Base-by-base conservation (phyloP, 2,113 vertebrate genomes). In the Stigmatopora argus region DNA sequence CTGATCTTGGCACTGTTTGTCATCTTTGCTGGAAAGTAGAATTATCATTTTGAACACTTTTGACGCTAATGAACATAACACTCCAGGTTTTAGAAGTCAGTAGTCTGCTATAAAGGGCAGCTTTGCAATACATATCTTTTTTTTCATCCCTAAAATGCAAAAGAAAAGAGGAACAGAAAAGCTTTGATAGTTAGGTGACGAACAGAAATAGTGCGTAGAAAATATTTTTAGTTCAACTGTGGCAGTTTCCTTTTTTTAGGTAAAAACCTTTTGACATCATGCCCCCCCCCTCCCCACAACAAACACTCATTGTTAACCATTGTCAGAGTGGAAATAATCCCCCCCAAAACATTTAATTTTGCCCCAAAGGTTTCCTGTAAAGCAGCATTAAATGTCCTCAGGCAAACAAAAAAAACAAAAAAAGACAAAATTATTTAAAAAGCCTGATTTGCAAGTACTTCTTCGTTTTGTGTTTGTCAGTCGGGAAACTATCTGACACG, bases 1-100 rank as follows among this genome's bases (percentile, higher is more conserved):
- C 81, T 83, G 78, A 88, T 82, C 84, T 92, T 91, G 90, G 91
- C 91, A 91, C 91, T 87, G 74, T 85, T 90, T 77, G 70, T 86
- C 59, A 74, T 89, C 79, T 86, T 86, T 80, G 78, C 80, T 86
- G 81, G 82, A 89, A 87, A 82, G 67, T 76, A 81, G 86, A 88
- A 89, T 86, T 80, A 80, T 79, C 55, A 59, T 81, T 74, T 81
- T 77, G 78, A 78, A 88, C 86, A 90, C 83, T 82, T 81, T 81
- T 67, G 72, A 84, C 74, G 86, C 67, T 71, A 62, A 21, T 5
- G 47, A 81, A 74, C 45, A 46, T 48, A 86, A 89, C 84, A 87
- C 83, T 87, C 78, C 63, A 63, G 75, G 78, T 81, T 69, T 71
- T 59, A 65, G 56, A 75, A 77, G 68, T 81, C 75, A 84, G 77